A percentile compares a stretch with the other conserved stretches of the same genome.
phyloP scores from a whole-genome alignment of 2,888 invertebrate species.

The Eustalomyia histrio region DNA sequence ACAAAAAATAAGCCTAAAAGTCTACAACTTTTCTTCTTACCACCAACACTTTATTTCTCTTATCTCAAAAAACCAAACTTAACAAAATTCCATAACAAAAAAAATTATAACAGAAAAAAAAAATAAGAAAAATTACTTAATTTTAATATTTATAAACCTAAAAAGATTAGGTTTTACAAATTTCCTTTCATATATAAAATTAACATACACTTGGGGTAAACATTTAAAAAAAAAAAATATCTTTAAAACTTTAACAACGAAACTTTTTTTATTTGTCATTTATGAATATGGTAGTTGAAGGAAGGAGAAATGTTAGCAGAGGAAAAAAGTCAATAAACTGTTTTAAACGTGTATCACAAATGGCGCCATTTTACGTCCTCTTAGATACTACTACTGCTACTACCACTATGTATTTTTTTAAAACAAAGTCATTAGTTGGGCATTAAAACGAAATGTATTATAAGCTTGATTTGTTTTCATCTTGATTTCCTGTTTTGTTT shows the following conservation, averaged over 20 bases:
- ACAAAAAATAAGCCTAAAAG: conserved; percentile 20
- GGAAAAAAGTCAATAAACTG: conserved; percentile 33
- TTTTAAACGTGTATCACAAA: conserved; percentile 33
- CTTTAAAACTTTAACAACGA: background rate
- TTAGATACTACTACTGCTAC: no score
- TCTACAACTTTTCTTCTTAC: conserved; percentile 19
- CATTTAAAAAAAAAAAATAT: conserved; percentile 5
- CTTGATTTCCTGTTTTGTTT: conserved; percentile 28
- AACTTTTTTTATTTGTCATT: background rate
- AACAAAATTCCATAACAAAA: background rate
- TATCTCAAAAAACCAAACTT: conserved; percentile 24
- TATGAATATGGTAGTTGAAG: background rate
- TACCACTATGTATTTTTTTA: background rate
- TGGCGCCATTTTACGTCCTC: conserved; percentile 2
- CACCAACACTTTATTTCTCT: background rate
- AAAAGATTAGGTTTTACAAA: conserved; percentile 1
- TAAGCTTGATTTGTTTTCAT: conserved; percentile 46
- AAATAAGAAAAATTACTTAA: conserved; percentile 23
- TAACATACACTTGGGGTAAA: background rate
- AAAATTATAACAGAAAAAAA: background rate
- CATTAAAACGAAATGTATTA: background rate
- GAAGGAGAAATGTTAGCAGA: background rate
- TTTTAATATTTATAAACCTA: background rate
- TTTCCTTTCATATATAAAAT: conserved; percentile 1
- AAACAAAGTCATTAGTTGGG: conserved; percentile 11